These are phyloP conservation scores for Exephanes ischioxanthus DNA, from an alignment of 2,888 invertebrate genomes.

Conservation along the genomic window DNA sequence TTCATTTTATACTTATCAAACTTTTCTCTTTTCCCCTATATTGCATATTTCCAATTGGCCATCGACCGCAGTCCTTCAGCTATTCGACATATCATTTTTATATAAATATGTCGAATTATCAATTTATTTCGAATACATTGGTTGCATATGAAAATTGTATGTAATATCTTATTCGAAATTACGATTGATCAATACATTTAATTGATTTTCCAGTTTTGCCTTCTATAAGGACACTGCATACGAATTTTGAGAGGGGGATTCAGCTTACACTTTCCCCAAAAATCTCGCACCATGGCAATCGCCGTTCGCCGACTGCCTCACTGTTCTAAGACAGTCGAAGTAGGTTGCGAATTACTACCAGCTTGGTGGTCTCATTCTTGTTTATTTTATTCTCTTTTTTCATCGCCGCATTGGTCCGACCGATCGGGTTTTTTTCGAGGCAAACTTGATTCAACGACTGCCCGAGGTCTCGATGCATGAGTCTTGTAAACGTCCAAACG, in stretches of 20 bases:
- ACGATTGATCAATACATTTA: not conserved
- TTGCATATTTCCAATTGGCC: too few species aligned
- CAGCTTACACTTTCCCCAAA: not conserved
- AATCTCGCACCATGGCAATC: not conserved
- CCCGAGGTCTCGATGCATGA: not conserved
- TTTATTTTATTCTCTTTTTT: not conserved
- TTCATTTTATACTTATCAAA: too few species aligned
- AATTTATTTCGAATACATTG: not conserved
- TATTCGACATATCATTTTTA: not conserved
- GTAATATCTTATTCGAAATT: not conserved
- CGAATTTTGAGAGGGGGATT: not conserved
- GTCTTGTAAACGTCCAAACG: slow-evolving; percentile 10
- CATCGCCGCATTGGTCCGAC: not conserved
- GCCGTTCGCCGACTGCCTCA: not conserved
- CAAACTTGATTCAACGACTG: slow-evolving; percentile 10
- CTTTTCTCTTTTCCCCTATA: too few species aligned
- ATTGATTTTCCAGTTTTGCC: not conserved
- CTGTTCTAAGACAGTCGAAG: not conserved
- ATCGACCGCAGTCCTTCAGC: too few species aligned
- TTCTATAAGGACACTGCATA: not conserved
- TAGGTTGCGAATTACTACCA: not conserved
- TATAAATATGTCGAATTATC: not conserved
- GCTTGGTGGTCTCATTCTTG: not conserved
- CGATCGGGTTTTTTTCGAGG: not conserved
- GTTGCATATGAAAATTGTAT: not conserved